Base-by-base conservation (phyloP, 2,797 vertebrate species). In the Buceros bicornis region DNA sequence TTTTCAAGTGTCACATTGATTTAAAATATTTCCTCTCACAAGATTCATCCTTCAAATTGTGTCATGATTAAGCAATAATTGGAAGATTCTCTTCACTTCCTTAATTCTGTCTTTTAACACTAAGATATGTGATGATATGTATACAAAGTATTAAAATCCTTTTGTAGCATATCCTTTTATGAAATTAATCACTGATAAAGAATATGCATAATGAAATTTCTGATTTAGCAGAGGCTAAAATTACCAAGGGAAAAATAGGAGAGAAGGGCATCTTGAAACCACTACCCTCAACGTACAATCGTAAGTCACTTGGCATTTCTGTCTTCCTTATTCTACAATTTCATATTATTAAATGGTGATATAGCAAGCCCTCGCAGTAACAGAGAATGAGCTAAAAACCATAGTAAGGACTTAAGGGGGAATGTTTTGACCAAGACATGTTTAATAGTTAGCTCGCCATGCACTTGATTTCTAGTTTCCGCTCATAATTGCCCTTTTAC, bases 1-100 rank as follows among this genome's bases (percentile, higher is more conserved):
- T 96, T 97, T 96, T 90, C 88, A 95, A 81, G 50, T 85, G 79
- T 90, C 89, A 94, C 33, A 69, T 21, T 87, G 62, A 96, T 91
- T 90, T 87, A 87, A 95, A 95, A 76, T 87, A 89, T 93, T 96
- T 87, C 85, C 47, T 88, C 64, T 90, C 84, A 82, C 45, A 77
- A 85, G 29, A 93, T 21, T 53, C 26, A 42, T 92, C 80, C 71
- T 80, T 95, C n/a, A 65, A 81, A 74, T 51, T 92, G 28, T 93
- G 76, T 87, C 40, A n/a, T 92, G 82, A 90, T 95, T 92, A 94
- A 92, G 61, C 54, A 94, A 57, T 83, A 94, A 92, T 17, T 81
- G 77, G 60, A 87, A 95, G 61, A 92, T 33, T 82, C 45, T 89
- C 62, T 70, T 82, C 50, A 71, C 29, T 87, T 83, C 72, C 31